Base-by-base conservation (phyloP, 2,113 vertebrate species). In the Tinamus guttatus region DNA sequence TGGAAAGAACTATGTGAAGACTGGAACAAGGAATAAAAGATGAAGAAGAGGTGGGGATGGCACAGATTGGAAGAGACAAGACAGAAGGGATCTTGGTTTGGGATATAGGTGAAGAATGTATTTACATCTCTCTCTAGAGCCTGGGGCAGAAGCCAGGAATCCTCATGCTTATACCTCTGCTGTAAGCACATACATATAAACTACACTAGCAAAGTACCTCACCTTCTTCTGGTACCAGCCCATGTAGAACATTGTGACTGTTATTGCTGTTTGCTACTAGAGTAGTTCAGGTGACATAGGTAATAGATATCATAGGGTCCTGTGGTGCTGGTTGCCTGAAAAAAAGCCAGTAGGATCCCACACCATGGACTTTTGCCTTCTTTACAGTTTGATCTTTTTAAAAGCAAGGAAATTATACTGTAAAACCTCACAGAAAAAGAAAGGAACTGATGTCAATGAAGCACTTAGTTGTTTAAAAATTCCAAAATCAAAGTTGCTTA, bases 391-490 rank as follows among this genome's bases (percentile, higher is more conserved):
- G 93, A 65, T 95, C 13, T 9, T 91, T 92, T 79, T 64, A 94
- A 91, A 94, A 89, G 59, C 47, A 91, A 85, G 91, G 52, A 73
- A 89, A 89, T 89, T 43, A 85, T 59, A 84, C 21, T 70, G 30
- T 36, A 52, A 93, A 86, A 89, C 34, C 65, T 94, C 54, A 49
- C 27, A 71, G 6, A 36, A 1, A 65, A 68, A 93, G 81, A 87
- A 62, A 56, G 28, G 15, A 96, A 87, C 75, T 73, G 49, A 93
- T 91, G 89, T 62, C 95, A 94, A 96, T 4, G 15, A 92, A 89
- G 52, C n/a, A 65, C 9, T 94, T 89, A 58, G 89, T 85, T 79
- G 81, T 69, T 81, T 51, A 82, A 94, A 92, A 93, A 85, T 81
- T 92, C 67, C 62, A 45, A 89, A 92, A 81, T 62, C 56, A 87